Evolutionary conservation across 2,888 invertebrate species (phyloP), one percentile per base, ranked within the genome.

Genomic region (Spisula solida): DNA sequence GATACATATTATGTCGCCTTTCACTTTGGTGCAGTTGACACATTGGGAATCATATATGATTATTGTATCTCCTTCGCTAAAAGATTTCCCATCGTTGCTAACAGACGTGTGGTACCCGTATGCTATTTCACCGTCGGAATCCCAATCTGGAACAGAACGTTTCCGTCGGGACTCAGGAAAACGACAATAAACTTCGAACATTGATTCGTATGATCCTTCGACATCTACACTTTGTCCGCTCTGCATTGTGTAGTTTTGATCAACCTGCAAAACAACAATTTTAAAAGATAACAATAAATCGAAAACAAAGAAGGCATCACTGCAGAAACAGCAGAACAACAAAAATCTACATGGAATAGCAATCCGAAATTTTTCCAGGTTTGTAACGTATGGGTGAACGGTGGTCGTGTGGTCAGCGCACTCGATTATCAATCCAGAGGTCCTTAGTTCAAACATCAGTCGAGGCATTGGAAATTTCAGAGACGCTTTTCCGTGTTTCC

Each of bases 1-100:
- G 41, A 25, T 56, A 56, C 86, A 86, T 14, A 75, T 12, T 18
- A 81, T 48, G 10, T 48, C 20, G 5, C 48, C 86, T 0, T 47
- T 20, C 0, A n/a, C 25, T 34, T 83, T 88, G 14, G 88, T 31
- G 60, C 88, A 88, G 41, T 84, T 88, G 0, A 88, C 81, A 84
- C 88, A 88, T 31, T 25, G 47, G 14, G 88, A 80, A 66, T 88
- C 84, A 47, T 60, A 84, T 6, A 88, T 88, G 20, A 88, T 47
- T 5, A 88, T 48, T 0, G 56, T 51, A 12, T 81, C 84, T 8
- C 66, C 80, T 16, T 48, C 51, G 51, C 88, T 84, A 41, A 60
- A 88, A 12, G 25, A 8, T 25, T 29, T 66, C 5, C 88, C 84
- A 31, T 84, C 82, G n/a, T 88, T 88, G 31, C 84, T 88, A 31